Percentiles rank a stretch among this genome's conserved stretches.
Conservation (phyloP, 1,140 invertebrate species). For the Drosophila pectinifera region DNA sequence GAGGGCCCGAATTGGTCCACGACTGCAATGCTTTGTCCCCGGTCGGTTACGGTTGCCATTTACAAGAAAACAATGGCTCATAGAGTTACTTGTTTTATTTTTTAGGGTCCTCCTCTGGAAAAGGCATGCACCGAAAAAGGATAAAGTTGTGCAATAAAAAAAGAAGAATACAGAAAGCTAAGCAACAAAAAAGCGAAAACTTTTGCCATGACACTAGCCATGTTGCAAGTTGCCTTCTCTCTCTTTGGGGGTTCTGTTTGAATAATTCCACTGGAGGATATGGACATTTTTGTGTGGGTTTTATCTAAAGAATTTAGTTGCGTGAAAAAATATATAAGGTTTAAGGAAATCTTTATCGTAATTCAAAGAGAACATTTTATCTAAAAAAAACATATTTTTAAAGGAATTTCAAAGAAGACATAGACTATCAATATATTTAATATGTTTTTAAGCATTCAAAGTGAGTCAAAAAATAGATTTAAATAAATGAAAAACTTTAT, state of each 20-base stretch:
- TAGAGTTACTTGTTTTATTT: constrained; percentile 42
- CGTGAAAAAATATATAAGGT: not conserved
- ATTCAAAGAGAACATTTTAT: no score
- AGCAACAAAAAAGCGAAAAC: constrained; percentile 38
- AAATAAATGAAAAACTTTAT: no score
- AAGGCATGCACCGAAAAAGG: constrained; percentile 64
- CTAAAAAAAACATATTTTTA: no score
- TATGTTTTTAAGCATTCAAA: no score
- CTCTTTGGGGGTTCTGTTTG: constrained; percentile 41
- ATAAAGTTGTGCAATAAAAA: constrained; percentile 73
- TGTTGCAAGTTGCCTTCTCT: constrained; percentile 51
- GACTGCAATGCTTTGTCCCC: constrained; percentile 9
- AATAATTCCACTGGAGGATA: constrained; percentile 35
- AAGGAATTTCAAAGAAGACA: no score
- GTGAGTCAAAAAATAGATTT: no score
- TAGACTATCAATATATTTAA: no score
- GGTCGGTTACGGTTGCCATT: constrained; percentile 62
- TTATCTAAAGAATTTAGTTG: constrained; percentile 9
- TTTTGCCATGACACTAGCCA: constrained; percentile 70
- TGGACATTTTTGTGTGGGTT: constrained; percentile 3
- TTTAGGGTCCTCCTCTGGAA: constrained; percentile 33
- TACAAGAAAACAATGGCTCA: constrained; percentile 77
- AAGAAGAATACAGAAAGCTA: constrained; percentile 14
- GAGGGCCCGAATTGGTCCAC: constrained; percentile 22
- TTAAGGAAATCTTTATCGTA: no score